These are phyloP conservation scores for Spermophilus dauricus DNA, from an alignment of 2,113 vertebrate genomes.

Conservation along the genomic window DNA sequence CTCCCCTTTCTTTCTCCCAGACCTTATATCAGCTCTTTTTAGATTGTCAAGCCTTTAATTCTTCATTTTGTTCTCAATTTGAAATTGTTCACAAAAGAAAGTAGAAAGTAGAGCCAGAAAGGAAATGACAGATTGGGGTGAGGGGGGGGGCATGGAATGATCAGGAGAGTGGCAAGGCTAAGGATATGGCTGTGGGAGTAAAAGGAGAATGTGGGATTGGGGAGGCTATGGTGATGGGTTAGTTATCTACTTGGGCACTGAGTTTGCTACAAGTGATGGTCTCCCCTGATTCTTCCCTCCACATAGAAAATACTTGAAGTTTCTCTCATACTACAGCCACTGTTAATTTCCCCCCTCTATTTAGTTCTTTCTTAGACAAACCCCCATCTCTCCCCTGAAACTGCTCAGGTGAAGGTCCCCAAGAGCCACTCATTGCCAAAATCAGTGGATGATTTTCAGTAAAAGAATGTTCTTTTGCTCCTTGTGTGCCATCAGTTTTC, in stretches of 20 bases:
- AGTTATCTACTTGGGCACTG: neutral
- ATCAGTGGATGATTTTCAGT: neutral
- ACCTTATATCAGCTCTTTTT: neutral
- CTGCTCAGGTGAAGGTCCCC: neutral
- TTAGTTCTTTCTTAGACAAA: neutral
- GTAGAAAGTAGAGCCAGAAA: neutral
- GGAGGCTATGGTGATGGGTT: neutral
- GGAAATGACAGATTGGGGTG: neutral
- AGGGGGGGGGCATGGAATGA: neutral
- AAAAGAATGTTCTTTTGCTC: neutral
- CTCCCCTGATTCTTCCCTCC: neutral
- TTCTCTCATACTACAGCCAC: neutral
- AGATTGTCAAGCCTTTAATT: neutral
- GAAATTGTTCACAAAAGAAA: neutral
- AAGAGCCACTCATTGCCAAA: neutral
- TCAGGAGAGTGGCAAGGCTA: neutral
- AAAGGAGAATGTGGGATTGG: neutral
- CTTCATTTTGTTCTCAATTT: constrained; percentile 29
- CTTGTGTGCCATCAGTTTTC: neutral
- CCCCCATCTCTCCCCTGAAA: neutral
- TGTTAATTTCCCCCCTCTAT: neutral
- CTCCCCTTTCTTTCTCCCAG: neutral
- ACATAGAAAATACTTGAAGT: neutral
- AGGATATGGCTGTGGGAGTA: neutral
- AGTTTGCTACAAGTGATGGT: neutral